Evolutionary conservation across 2,797 vertebrate species (phyloP), one percentile per base, ranked within the genome.

Genomic region (Hafferia zeledoni): DNA sequence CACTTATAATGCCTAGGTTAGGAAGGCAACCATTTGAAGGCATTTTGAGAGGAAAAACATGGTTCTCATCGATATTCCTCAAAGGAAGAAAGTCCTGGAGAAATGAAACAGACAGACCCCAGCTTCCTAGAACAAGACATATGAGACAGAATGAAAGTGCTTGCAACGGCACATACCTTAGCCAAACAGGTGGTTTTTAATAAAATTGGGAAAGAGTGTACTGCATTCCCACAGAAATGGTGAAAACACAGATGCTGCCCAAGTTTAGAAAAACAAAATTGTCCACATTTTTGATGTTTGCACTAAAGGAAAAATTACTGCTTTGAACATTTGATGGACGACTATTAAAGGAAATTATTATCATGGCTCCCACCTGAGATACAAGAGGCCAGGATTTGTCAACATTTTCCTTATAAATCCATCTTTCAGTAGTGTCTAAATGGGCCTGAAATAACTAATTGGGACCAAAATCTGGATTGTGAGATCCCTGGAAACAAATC

Each of bases 251-350:
- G 65, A 96, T 33, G 88, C 68, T 96, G 64, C 93, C 96, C 96
- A 97, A 96, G 83, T 72, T 97, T 86, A 94, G 81, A 87, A 96
- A 96, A 96, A 92, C 80, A 96, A 96, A 97, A 96, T 25, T 89
- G 46, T 78, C 92, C 87, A 65, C 85, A 93, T 97, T 97, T 98
- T 96, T 97, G 27, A 96, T 96, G 82, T 93, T 94, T 91, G 25
- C 52, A 95, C 91, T 90, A 96, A 96, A 97, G 78, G 77, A 94
- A 97, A 97, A 97, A 83, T 83, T 89, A 94, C 76, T 71, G 23
- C 93, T 97, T 97, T 97, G 94, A 97, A 95, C 59, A 94, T 72
- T 86, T 91, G 82, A 96, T 96, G 95, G 95, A 97, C 97, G 82
- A 94, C 60, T 94, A 77, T 85, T 96, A 96, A 96, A 97, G 85